These are phyloP conservation scores for Mionectes olivaceus DNA, from an alignment of 2,797 vertebrate genomes.

Conservation along the genomic window DNA sequence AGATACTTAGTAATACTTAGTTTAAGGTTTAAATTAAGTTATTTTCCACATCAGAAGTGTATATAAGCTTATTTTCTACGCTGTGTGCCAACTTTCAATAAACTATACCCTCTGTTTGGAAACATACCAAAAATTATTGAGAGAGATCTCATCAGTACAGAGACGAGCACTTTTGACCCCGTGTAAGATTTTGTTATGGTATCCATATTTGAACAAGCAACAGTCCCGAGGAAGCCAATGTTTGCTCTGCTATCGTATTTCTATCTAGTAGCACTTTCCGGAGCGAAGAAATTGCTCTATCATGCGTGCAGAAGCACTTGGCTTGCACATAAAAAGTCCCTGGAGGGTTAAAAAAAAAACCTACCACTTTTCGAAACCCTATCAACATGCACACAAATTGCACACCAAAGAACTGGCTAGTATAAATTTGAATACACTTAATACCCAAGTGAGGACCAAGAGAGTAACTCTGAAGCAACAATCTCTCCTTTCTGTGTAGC, in stretches of 20 bases:
- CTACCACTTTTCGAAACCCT: constrained; percentile 11
- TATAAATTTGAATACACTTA: constrained; percentile 34
- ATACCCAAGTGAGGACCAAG: background rate
- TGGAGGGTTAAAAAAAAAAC: background rate
- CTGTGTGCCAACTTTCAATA: background rate
- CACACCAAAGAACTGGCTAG: background rate
- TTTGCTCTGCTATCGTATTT: constrained; percentile 38
- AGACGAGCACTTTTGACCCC: background rate
- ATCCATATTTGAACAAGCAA: constrained; percentile 46
- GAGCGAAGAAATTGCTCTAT: constrained; percentile 21
- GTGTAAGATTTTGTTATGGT: background rate
- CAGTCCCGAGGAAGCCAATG: constrained; percentile 35
- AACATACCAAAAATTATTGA: background rate
- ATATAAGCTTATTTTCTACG: background rate
- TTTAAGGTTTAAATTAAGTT: background rate
- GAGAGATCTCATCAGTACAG: background rate
- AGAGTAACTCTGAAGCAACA: background rate
- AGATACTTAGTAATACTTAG: background rate
- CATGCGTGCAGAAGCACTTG: constrained; percentile 41
- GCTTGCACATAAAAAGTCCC: constrained; percentile 39
- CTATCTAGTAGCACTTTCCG: constrained; percentile 40
- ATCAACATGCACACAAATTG: constrained; percentile 38
- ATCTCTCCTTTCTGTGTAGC: background rate
- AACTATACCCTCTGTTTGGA: background rate
- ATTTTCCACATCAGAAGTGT: background rate